Evolutionary conservation across 35 echinoderm and acorn worm genomes (phyloP).

Genomic region (Eucidaris tribuloides): DNA sequence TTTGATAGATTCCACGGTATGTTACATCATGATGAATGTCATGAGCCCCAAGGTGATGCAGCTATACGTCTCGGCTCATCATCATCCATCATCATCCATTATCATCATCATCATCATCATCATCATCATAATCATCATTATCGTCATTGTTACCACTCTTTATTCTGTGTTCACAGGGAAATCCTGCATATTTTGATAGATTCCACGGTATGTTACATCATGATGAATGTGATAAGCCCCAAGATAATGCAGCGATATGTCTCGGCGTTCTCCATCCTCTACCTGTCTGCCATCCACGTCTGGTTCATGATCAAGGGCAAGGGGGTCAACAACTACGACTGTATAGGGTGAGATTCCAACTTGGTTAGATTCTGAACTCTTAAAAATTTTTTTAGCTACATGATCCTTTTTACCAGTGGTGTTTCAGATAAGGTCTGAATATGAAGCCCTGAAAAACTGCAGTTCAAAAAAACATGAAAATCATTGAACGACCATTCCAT

Average conservation of each 20-base stretch:
- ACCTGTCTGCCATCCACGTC: conserved; percentile 78
- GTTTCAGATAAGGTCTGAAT: background rate
- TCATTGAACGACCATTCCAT: background rate
- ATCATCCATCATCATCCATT: too few species aligned
- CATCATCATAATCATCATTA: too few species aligned
- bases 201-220: conserved; percentile 25
- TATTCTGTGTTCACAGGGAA: too few species aligned
- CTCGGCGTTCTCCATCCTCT: conserved; percentile 50
- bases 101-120: too few species aligned
- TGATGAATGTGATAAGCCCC: background rate
- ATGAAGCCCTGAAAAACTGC: too few species aligned
- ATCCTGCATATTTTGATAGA: conserved; percentile 64
- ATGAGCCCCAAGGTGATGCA: background rate
- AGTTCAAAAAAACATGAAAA: background rate
- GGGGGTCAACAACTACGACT: conserved; percentile 76
- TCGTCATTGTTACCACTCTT: too few species aligned
- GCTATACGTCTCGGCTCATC: conserved; percentile 51
- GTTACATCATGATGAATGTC: background rate
- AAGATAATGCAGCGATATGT: conserved; percentile 44
- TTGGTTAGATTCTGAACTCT: background rate
- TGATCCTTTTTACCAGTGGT: background rate
- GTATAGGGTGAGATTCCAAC: conserved; percentile 81
- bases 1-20: conserved; percentile 46
- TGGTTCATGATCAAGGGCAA: conserved; percentile 42
- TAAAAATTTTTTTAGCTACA: background rate